Evolutionary conservation across 2,888 invertebrate genomes (phyloP).

Genomic region (Esperia sulphurella): DNA sequence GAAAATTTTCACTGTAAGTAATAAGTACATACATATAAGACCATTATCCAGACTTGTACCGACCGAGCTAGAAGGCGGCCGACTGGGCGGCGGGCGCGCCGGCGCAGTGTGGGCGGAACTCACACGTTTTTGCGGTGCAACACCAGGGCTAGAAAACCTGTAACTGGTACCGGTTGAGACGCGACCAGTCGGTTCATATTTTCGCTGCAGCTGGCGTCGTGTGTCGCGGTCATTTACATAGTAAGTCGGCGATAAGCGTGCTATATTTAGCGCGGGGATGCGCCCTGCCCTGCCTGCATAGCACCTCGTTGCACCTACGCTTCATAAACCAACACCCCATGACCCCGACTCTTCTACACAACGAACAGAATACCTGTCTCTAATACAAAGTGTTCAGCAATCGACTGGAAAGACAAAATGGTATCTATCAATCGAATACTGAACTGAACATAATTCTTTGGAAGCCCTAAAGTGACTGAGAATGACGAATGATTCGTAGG

Average conservation of each 20-base stretch:
- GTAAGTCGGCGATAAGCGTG: constrained; percentile 72
- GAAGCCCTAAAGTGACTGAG: no score
- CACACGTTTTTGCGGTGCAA: constrained; percentile 58
- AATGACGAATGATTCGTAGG: no score
- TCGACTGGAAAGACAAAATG: no score
- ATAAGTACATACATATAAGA: not conserved
- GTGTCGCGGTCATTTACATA: constrained; percentile 77
- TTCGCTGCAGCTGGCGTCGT: constrained; percentile 67
- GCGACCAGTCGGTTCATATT: constrained; percentile 58
- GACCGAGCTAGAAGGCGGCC: no score
- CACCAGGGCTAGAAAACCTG: constrained; percentile 37
- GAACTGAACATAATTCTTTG: no score
- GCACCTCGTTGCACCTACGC: constrained; percentile 52
- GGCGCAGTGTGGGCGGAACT: constrained; percentile 50
- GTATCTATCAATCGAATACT: no score
- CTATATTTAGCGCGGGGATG: constrained; percentile 69
- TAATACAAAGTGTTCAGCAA: no score
- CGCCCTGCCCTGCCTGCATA: constrained; percentile 20
- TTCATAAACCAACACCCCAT: constrained; percentile 18
- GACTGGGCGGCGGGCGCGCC: not conserved
- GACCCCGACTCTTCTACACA: constrained; percentile 17
- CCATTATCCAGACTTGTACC: not conserved
- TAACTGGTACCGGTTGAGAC: constrained; percentile 47
- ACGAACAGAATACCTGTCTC: no score
- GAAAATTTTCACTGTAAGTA: no score